Conservation (phyloP, 2,888 invertebrate genomes). For the Drosophila sordidula region DNA sequence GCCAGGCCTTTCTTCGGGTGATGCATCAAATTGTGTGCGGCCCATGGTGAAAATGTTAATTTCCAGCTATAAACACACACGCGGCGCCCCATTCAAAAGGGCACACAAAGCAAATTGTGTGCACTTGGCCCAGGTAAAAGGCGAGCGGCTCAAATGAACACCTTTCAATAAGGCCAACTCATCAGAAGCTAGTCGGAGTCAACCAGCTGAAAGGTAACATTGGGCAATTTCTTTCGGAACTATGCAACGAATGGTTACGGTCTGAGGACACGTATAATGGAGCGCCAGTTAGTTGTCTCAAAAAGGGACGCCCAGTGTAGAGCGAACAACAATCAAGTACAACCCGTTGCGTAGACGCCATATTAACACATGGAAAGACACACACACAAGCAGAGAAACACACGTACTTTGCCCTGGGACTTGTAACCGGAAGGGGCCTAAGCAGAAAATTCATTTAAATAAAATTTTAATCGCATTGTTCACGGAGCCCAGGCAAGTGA, state of each 20-base stretch:
- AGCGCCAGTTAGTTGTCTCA: conserved; percentile 60
- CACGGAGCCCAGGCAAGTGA: conserved; percentile 17
- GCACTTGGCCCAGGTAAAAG: conserved; percentile 52
- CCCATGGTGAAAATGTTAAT: conserved; percentile 65
- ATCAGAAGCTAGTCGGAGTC: conserved; percentile 35
- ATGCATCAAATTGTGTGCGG: conserved; percentile 58
- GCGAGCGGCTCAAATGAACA: conserved; percentile 52
- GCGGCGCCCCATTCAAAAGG: conserved; percentile 30
- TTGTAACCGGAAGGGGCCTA: conserved; percentile 28
- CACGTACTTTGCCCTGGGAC: not conserved
- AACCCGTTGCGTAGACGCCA: conserved; percentile 40
- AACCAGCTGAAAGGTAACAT: conserved; percentile 69
- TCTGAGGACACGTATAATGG: conserved; percentile 75
- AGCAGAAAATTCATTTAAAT: conserved; percentile 55
- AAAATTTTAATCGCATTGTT: conserved; percentile 54
- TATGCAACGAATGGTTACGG: conserved; percentile 63
- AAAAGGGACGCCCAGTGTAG: conserved; percentile 40
- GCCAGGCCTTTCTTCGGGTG: conserved; percentile 30
- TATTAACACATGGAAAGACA: conserved; percentile 28
- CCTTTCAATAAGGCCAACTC: conserved; percentile 70
- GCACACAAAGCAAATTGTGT: conserved; percentile 70
- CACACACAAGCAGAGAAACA: not conserved
- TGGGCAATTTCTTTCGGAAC: conserved; percentile 54
- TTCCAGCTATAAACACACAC: conserved; percentile 47
- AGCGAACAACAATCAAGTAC: conserved; percentile 39